Percentiles rank a stretch among this genome's conserved stretches.
Conservation (phyloP, 2,113 vertebrate genomes). For the Cairina moschata region DNA sequence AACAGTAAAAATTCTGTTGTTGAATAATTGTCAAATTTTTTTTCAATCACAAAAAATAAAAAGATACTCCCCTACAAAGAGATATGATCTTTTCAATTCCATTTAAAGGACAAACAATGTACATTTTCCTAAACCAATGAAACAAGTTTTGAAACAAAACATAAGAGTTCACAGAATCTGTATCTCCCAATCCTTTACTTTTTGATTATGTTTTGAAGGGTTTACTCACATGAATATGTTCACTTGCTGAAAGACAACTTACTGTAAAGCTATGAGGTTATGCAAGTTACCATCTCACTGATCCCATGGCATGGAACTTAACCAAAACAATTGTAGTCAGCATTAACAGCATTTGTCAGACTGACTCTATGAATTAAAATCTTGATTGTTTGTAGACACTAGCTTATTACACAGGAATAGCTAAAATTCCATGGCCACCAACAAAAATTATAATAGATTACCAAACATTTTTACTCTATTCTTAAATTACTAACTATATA, state of each 20-base stretch:
- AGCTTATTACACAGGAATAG: neutral
- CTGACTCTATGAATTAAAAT: neutral
- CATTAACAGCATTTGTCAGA: neutral
- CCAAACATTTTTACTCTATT: neutral
- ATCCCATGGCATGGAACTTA: neutral
- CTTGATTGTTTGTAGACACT: neutral
- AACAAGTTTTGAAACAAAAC: neutral
- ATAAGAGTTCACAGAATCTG: neutral
- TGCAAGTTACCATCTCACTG: neutral
- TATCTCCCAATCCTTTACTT: neutral
- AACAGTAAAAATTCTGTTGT: neutral
- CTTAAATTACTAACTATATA: neutral
- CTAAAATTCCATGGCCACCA: neutral
- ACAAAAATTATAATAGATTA: neutral
- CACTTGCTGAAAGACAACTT: neutral
- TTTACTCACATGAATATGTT: fast-evolving
- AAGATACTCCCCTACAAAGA: neutral
- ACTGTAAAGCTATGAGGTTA: neutral
- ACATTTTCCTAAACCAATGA: neutral
- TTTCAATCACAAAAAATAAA: neutral
- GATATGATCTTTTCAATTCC: neutral
- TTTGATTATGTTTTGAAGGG: neutral
- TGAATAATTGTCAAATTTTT: neutral
- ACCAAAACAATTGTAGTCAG: neutral
- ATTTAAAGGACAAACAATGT: neutral